A percentile compares a stretch with the other conserved stretches of the same genome.
phyloP scores from a whole-genome alignment of 2,888 invertebrate species.

The Barypeithes pellucidus region DNA sequence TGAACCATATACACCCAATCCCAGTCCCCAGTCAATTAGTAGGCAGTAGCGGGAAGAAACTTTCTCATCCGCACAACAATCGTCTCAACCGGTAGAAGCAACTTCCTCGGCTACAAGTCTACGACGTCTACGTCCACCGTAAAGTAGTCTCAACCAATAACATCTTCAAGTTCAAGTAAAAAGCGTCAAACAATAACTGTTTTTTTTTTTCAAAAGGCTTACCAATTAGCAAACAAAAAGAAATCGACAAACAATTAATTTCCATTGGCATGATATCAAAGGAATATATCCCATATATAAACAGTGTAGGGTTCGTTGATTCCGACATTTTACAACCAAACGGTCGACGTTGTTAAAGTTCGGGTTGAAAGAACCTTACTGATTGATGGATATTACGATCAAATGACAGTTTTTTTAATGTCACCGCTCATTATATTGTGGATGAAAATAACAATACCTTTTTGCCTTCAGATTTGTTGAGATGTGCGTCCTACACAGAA shows the following conservation, averaged over 20 bases:
- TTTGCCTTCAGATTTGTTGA: conserved; percentile 5
- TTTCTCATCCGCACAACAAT: conserved; percentile 11
- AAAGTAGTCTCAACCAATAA: conserved; percentile 10
- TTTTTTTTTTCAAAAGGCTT: conserved; percentile 47
- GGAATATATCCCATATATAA: conserved; percentile 60
- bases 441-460: conserved; percentile 34
- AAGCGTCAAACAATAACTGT: conserved; percentile 31
- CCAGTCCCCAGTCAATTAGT: conserved; percentile 40
- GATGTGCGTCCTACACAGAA: not conserved
- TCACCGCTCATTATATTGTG: conserved; percentile 23
- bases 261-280: conserved; percentile 60
- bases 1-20: conserved; percentile 44
- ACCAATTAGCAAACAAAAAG: conserved; percentile 44
- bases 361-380: conserved; percentile 44
- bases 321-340: conserved; percentile 39
- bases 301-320: conserved; percentile 25
- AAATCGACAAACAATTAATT: too few species aligned
- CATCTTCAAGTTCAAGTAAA: not conserved
- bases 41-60: conserved; percentile 33
- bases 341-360: conserved; percentile 15
- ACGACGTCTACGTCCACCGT: not conserved
- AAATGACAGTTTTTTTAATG: conserved; percentile 20
- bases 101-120: not conserved
- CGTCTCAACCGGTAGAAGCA: conserved; percentile 1
- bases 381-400: conserved; percentile 17